Evolutionary conservation across 1,140 invertebrate species (phyloP).

Genomic region (Drosophila baimaii): DNA sequence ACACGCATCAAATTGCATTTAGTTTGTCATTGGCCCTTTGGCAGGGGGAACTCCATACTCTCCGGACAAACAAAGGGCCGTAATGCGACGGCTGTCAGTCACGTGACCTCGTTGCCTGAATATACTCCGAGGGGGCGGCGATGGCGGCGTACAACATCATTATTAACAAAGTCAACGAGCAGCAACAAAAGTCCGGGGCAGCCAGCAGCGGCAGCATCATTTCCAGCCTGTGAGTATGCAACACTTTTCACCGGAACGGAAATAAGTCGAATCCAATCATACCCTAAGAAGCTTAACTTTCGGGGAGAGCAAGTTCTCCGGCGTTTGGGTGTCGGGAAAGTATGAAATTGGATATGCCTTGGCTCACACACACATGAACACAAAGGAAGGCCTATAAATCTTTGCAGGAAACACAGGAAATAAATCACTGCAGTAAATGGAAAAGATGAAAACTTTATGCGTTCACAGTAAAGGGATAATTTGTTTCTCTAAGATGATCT

Average conservation of each 20-base stretch:
- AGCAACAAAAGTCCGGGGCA: conserved; percentile 24
- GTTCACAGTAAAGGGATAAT: not conserved
- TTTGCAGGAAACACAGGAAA: conserved; percentile 13
- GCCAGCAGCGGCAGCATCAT: conserved; percentile 16
- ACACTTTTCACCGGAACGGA: conserved; percentile 43
- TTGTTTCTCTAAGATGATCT: not conserved
- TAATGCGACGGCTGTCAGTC: conserved; percentile 54
- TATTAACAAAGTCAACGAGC: conserved; percentile 76
- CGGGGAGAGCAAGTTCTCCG: not conserved
- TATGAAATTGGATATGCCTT: conserved; percentile 44
- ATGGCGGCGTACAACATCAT: conserved; percentile 56
- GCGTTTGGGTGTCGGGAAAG: conserved; percentile 11
- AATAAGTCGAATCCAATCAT: conserved; percentile 55
- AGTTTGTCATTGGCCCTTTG: conserved; percentile 65
- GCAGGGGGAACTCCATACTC: not conserved
- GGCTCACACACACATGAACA: not conserved
- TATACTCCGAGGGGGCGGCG: conserved; percentile 46
- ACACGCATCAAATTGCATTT: conserved; percentile 82
- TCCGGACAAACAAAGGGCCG: conserved; percentile 37
- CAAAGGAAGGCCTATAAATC: conserved; percentile 40
- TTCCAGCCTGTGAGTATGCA: conserved; percentile 50
- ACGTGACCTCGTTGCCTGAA: conserved; percentile 74
- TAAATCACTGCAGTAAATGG: conserved; percentile 25
- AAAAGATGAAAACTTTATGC: conserved; percentile 33
- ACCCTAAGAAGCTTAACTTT: conserved; percentile 51